Percentiles rank a stretch among this genome's conserved stretches.
phyloP scores from a whole-genome alignment of 2,888 invertebrate genomes.

The Zele albiditarsus region DNA sequence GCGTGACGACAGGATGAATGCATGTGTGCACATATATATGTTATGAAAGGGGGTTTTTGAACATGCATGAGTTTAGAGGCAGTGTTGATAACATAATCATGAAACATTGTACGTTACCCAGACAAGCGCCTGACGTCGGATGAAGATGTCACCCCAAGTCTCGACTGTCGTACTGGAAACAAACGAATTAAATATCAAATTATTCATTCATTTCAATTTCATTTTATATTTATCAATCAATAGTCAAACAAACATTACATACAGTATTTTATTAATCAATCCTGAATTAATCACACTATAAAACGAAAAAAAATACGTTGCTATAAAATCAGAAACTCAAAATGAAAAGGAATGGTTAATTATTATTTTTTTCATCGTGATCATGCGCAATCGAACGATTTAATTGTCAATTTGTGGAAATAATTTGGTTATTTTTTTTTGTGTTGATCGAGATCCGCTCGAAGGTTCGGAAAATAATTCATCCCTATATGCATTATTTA shows the following conservation, averaged over 20 bases:
- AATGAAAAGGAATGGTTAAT: neutral
- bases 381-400: neutral
- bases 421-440: neutral
- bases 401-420: neutral
- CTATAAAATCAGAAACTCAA: too few relatives aligned
- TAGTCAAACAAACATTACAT: neutral
- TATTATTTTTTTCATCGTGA: neutral
- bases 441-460: too few relatives aligned
- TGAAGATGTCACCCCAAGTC: conserved; percentile 90
- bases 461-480: too few relatives aligned
- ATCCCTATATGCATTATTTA: too few relatives aligned
- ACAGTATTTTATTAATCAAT: neutral
- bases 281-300: neutral
- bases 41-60: neutral
- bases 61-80: conserved; percentile 2
- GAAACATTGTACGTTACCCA: conserved; percentile 56
- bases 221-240: conserved; percentile 1
- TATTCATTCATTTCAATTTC: conserved; percentile 27
- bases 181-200: conserved; percentile 69
- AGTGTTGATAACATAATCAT: conserved; percentile 24
- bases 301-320: neutral
- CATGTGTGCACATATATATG: neutral
- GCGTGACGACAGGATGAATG: neutral
- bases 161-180: conserved; percentile 92
- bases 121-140: conserved; percentile 74